Conservation (phyloP, 1,140 invertebrate species). For the Drosophila miranda region DNA sequence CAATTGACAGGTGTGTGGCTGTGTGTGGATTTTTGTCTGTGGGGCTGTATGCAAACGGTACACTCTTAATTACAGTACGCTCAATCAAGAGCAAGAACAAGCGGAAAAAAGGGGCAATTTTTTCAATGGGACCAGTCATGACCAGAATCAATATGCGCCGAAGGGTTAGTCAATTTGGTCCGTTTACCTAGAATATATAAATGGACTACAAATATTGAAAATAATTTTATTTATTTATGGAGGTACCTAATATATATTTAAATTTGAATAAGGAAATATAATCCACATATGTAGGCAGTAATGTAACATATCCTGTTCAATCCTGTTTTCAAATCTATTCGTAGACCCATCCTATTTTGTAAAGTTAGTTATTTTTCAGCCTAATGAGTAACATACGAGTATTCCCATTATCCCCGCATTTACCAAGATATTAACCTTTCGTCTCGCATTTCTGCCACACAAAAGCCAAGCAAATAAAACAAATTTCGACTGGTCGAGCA, state of each 20-base stretch:
- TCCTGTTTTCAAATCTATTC: too few relatives aligned
- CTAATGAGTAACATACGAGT: neutral
- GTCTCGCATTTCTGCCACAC: constrained; percentile 37
- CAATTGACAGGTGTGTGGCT: constrained; percentile 66
- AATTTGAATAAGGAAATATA: too few relatives aligned
- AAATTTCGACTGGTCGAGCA: constrained; percentile 28
- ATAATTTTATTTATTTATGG: too few relatives aligned
- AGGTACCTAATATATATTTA: too few relatives aligned
- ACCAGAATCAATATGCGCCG: too few relatives aligned
- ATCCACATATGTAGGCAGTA: too few relatives aligned
- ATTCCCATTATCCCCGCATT: neutral
- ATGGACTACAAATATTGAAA: too few relatives aligned
- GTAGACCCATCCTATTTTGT: too few relatives aligned
- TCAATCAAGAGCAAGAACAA: constrained; percentile 28
- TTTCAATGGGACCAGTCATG: neutral
- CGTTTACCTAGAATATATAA: too few relatives aligned
- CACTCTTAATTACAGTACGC: constrained; percentile 50
- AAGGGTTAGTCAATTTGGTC: too few relatives aligned
- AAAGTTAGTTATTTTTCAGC: neutral
- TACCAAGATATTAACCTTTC: constrained; percentile 3
- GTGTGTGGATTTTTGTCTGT: constrained; percentile 20
- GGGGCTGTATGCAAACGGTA: neutral
- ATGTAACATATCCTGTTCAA: too few relatives aligned
- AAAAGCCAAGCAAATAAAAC: constrained; percentile 41
- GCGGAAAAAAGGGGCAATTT: constrained; percentile 8